phyloP scores from a whole-genome alignment of 2,797 vertebrate species.

The Sternarchorhynchus goeldii region DNA sequence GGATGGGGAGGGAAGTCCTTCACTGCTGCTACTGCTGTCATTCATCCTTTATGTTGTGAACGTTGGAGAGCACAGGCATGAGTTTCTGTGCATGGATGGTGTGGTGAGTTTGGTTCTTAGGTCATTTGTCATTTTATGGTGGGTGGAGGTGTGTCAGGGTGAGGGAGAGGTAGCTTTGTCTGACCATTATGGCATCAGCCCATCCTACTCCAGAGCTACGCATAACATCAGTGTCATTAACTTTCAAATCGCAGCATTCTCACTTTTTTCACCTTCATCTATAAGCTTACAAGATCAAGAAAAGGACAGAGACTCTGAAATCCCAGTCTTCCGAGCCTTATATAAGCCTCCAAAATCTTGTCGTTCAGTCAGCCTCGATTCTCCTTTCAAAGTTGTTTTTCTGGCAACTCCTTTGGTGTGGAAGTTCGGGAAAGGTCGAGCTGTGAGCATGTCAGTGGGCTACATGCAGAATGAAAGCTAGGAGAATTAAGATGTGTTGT shows the following conservation, averaged over 20 bases:
- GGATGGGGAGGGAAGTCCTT: conserved; percentile 21
- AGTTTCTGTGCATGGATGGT: not conserved
- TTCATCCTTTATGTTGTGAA: conserved; percentile 12
- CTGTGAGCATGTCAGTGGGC: conserved; percentile 16
- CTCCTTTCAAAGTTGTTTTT: conserved; percentile 16
- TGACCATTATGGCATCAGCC: conserved; percentile 11
- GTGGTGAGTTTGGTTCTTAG: not conserved
- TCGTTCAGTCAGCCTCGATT: conserved; percentile 14
- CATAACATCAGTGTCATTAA: not conserved
- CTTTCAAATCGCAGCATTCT: not conserved
- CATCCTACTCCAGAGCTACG: not conserved
- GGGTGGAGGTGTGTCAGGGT: not conserved
- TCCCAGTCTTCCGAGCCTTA: conserved; percentile 25
- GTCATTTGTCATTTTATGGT: conserved; percentile 11
- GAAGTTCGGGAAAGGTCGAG: conserved; percentile 10
- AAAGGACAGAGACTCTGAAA: conserved; percentile 31
- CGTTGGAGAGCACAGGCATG: not conserved
- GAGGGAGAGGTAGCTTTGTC: not conserved
- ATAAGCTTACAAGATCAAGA: conserved; percentile 17
- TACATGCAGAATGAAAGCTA: conserved; percentile 22
- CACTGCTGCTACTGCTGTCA: conserved; percentile 1
- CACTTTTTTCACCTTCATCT: conserved; percentile 6
- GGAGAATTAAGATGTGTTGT: conserved; percentile 41
- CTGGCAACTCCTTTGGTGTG: conserved; percentile 29
- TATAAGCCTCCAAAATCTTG: conserved; percentile 26